phyloP scores from a whole-genome alignment of 2,113 vertebrate genomes.

The Oncorhynchus masou region DNA sequence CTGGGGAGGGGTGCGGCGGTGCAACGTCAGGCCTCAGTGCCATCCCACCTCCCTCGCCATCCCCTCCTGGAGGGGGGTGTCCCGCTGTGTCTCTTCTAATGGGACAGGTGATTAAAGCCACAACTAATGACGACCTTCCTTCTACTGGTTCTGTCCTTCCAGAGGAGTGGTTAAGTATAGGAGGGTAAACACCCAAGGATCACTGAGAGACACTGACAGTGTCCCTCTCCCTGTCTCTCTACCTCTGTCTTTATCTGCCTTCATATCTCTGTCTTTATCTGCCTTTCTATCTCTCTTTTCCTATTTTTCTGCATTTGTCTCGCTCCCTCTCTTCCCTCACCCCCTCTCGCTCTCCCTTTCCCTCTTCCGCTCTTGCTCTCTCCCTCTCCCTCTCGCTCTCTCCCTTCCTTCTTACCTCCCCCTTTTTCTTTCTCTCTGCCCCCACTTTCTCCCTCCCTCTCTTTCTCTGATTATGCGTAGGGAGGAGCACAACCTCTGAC shows the following conservation, averaged over 20 bases:
- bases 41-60: background rate
- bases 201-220: background rate
- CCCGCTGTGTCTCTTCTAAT: conserved; percentile 9
- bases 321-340: background rate
- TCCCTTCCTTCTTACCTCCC: background rate
- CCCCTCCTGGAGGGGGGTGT: background rate
- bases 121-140: conserved; percentile 9
- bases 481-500: conserved; percentile 1
- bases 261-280: background rate
- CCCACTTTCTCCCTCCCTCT: background rate
- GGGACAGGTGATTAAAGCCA: conserved; percentile 20
- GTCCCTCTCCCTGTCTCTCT: background rate
- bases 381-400: background rate
- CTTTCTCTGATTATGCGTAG: background rate
- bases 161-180: background rate
- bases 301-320: background rate
- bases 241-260: background rate
- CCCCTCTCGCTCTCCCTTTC: background rate
- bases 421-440: background rate
- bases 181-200: background rate
- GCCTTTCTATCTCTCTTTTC: background rate
- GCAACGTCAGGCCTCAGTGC: background rate
- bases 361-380: background rate
- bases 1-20: background rate
- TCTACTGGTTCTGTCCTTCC: background rate